phyloP scores from a whole-genome alignment of 2,797 vertebrate genomes.

The Bovichtus variegatus region DNA sequence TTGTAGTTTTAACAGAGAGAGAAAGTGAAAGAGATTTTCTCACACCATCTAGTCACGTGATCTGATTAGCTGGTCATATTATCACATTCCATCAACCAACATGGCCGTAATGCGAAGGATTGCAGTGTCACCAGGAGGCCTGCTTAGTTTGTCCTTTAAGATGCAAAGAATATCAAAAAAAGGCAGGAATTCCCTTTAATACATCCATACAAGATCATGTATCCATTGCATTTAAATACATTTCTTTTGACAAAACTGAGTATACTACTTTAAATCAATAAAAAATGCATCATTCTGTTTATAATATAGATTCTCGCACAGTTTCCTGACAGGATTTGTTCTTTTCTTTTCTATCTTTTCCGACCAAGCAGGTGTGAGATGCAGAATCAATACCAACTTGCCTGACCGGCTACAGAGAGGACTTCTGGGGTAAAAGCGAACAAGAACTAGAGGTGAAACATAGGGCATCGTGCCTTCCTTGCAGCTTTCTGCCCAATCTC shows the following conservation, averaged over 20 bases:
- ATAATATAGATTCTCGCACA: background rate
- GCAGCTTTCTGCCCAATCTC: background rate
- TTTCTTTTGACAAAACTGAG: background rate
- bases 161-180: background rate
- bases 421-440: background rate
- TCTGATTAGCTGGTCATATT: constrained; percentile 39
- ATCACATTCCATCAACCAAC: constrained; percentile 72
- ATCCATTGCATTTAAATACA: background rate
- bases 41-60: constrained; percentile 59
- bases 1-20: background rate
- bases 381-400: background rate
- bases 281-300: background rate
- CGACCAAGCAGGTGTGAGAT: background rate
- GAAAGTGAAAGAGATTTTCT: constrained; percentile 49
- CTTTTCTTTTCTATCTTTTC: background rate
- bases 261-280: background rate
- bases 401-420: background rate
- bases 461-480: too few species aligned
- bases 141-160: background rate
- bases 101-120: constrained; percentile 14
- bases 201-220: background rate
- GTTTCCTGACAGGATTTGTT: background rate
- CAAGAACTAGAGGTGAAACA: background rate
- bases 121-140: background rate
- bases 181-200: background rate